Conservation (phyloP, 2,797 vertebrate genomes). For the Cryptoprocta ferox region DNA sequence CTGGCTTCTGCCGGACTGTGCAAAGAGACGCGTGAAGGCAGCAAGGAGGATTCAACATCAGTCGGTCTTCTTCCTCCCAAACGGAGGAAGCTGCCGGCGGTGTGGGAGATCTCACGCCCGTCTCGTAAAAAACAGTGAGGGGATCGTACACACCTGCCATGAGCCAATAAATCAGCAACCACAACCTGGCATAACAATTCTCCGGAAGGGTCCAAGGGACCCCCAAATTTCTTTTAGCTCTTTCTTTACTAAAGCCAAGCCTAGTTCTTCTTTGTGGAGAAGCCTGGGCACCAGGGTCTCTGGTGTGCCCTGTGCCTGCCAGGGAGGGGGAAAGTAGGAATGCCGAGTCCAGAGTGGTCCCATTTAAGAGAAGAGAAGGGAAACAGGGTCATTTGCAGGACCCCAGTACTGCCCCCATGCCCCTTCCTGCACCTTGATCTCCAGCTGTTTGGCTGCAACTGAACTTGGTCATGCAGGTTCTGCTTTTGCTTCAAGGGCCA, state of each 20-base stretch:
- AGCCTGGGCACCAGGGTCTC: neutral
- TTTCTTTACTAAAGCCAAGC: neutral
- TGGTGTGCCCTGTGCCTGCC: neutral
- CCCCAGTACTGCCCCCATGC: accelerated
- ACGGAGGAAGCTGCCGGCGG: neutral
- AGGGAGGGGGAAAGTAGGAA: neutral
- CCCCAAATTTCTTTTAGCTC: neutral
- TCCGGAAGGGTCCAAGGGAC: neutral
- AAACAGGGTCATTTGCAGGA: neutral
- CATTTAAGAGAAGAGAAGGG: neutral
- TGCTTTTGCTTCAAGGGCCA: neutral
- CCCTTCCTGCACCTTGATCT: neutral
- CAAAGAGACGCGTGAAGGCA: neutral
- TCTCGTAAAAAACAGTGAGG: accelerated
- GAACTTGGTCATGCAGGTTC: neutral
- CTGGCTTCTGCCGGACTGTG: neutral
- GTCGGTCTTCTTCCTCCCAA: neutral
- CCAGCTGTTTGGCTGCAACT: neutral
- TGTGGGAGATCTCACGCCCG: neutral
- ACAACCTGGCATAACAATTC: neutral
- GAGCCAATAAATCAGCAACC: neutral
- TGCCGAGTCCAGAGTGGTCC: neutral
- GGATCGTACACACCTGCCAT: accelerated
- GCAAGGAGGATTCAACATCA: neutral
- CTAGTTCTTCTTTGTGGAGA: neutral